A percentile compares a stretch with the other conserved stretches of the same genome.
These are phyloP conservation scores for Molanna angustata DNA, from an alignment of 2,888 invertebrate genomes.

Conservation along the genomic window DNA sequence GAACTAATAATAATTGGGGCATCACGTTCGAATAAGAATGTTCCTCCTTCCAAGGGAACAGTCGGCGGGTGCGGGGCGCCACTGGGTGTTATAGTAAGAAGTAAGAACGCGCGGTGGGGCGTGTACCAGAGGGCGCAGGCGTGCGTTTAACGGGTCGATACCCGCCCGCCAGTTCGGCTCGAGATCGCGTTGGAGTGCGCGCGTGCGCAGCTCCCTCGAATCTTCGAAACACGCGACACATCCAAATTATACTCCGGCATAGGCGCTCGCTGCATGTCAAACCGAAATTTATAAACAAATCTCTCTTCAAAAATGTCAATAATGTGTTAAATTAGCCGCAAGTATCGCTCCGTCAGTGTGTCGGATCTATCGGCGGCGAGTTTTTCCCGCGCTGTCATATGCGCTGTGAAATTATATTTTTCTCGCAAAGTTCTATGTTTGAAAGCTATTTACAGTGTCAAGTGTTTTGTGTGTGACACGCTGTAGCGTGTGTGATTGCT, in stretches of 20 bases:
- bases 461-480: slow-evolving; percentile 11
- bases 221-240: slow-evolving; percentile 10
- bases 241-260: not conserved
- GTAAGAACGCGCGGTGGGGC: no score
- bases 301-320: not conserved
- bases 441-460: no score
- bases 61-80: no score
- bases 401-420: no score
- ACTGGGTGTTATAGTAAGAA: no score
- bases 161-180: slow-evolving; percentile 25
- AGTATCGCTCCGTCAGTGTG: no score
- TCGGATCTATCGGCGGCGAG: no score
- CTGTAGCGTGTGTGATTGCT: slow-evolving; percentile 12
- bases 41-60: no score
- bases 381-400: no score
- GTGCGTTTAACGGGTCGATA: slow-evolving; percentile 22
- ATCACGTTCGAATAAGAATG: no score
- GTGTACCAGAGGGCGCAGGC: slow-evolving; percentile 19
- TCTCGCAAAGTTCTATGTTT: no score
- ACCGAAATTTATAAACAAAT: slow-evolving; percentile 2
- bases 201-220: slow-evolving; percentile 20
- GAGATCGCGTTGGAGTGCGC: slow-evolving; percentile 23
- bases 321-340: slow-evolving; percentile 8
- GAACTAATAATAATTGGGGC: no score
- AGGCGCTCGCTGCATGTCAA: not conserved